phyloP scores from a whole-genome alignment of 2,113 vertebrate genomes.

The Spermophilus dauricus region DNA sequence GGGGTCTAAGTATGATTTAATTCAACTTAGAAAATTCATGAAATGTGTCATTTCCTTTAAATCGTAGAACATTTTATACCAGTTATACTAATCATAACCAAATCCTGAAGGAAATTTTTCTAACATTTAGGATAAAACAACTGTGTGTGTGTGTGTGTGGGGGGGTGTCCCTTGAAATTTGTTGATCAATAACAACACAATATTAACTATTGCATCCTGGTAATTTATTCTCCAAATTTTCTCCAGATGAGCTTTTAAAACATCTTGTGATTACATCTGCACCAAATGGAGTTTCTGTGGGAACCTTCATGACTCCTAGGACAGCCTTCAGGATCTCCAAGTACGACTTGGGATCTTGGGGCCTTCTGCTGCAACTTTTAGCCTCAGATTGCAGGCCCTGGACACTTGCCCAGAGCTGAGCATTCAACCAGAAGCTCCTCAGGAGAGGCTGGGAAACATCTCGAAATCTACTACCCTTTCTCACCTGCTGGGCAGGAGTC shows the following conservation, averaged over 20 bases:
- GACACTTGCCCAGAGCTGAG: conserved; percentile 73
- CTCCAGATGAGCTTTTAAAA: conserved; percentile 74
- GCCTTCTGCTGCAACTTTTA: conserved; percentile 63
- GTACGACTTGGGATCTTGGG: background rate
- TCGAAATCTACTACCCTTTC: conserved; percentile 61
- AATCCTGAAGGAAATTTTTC: conserved; percentile 36
- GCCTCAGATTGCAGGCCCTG: conserved; percentile 44
- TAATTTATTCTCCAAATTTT: conserved; percentile 73
- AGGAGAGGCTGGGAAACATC: conserved; percentile 55
- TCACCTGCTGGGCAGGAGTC: conserved; percentile 19
- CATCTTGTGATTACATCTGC: conserved; percentile 36
- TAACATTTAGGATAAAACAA: background rate
- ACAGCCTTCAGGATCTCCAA: background rate
- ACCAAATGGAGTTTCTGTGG: conserved; percentile 67
- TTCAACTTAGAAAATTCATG: conserved; percentile 22
- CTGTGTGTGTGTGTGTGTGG: background rate
- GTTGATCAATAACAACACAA: conserved; percentile 40
- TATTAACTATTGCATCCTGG: background rate
- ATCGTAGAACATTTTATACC: background rate
- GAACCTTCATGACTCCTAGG: conserved; percentile 50
- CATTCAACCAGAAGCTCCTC: conserved; percentile 49
- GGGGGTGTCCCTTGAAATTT: background rate
- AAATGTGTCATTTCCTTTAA: conserved; percentile 19
- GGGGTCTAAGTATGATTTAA: background rate
- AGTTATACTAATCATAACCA: background rate